Conservation (phyloP, 2,888 invertebrate genomes). For the Nephrotoma guestfalica region DNA sequence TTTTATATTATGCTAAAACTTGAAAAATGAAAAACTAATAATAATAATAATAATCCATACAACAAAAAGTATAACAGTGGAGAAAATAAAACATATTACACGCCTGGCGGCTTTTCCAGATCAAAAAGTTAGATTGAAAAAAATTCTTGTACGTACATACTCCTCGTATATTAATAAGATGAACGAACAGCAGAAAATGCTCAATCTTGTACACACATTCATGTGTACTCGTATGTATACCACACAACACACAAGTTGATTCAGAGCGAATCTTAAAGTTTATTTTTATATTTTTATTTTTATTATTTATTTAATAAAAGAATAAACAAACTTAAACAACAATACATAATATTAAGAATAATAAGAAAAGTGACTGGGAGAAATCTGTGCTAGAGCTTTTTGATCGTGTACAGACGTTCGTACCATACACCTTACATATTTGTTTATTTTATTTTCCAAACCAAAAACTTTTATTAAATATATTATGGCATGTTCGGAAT, state of each 20-base stretch:
- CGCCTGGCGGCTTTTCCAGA: constrained; percentile 4
- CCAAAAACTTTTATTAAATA: neutral
- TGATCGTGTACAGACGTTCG: neutral
- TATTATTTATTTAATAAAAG: neutral
- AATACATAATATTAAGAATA: neutral
- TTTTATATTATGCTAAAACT: neutral
- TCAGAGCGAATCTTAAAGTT: neutral
- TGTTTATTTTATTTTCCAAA: neutral
- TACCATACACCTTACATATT: neutral
- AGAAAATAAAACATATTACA: constrained; percentile 2
- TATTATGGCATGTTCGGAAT: neutral
- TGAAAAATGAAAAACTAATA: neutral
- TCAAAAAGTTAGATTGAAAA: constrained; percentile 3
- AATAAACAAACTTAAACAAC: neutral
- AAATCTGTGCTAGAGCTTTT: neutral
- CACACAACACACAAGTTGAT: neutral
- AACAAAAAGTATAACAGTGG: neutral
- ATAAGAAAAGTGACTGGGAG: neutral
- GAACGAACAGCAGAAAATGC: neutral
- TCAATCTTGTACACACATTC: neutral
- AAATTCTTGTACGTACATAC: neutral
- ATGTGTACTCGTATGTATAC: neutral
- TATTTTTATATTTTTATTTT: neutral
- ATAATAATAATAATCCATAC: neutral
- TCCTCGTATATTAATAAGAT: neutral